Conservation (phyloP, 2,797 vertebrate species). For the Leuciscus waleckii region DNA sequence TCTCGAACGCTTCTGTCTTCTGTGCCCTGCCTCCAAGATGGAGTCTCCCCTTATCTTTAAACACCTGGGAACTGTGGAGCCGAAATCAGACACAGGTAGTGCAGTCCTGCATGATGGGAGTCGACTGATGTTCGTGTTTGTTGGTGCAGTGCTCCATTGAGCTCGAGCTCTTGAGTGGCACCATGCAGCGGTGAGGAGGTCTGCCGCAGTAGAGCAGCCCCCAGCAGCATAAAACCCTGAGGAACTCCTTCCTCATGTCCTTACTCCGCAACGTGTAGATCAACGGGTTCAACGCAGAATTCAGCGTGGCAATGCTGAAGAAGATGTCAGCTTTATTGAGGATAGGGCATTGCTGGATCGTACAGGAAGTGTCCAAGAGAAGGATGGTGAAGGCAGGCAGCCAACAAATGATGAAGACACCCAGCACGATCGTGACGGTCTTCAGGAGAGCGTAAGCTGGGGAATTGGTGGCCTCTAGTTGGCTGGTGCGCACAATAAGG, state of each 20-base stretch:
- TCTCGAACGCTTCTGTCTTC: conserved; percentile 13
- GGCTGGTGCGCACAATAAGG: conserved; percentile 92
- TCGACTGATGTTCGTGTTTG: conserved; percentile 82
- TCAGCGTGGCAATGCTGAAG: conserved; percentile 91
- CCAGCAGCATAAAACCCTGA: conserved; percentile 88
- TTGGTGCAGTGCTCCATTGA: conserved; percentile 87
- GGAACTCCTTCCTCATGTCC: conserved; percentile 93
- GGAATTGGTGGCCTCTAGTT: conserved; percentile 84
- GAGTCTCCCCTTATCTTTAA: background rate
- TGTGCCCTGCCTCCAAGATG: conserved; percentile 8
- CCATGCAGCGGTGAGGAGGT: conserved; percentile 79
- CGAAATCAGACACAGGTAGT: conserved; percentile 86
- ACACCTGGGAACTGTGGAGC: conserved; percentile 25
- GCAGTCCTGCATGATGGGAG: conserved; percentile 84
- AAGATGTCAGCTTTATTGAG: conserved; percentile 86
- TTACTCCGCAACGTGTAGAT: conserved; percentile 94
- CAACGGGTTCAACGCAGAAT: conserved; percentile 92
- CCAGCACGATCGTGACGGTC: conserved; percentile 94
- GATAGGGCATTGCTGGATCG: conserved; percentile 76
- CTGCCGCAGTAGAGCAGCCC: conserved; percentile 73
- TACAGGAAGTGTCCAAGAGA: conserved; percentile 86
- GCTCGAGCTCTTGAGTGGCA: conserved; percentile 88
- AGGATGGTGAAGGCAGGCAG: conserved; percentile 91
- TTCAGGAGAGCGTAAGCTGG: conserved; percentile 88
- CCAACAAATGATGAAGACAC: conserved; percentile 95